phyloP scores from a whole-genome alignment of 2,797 vertebrate genomes.

The Limnodromus scolopaceus region DNA sequence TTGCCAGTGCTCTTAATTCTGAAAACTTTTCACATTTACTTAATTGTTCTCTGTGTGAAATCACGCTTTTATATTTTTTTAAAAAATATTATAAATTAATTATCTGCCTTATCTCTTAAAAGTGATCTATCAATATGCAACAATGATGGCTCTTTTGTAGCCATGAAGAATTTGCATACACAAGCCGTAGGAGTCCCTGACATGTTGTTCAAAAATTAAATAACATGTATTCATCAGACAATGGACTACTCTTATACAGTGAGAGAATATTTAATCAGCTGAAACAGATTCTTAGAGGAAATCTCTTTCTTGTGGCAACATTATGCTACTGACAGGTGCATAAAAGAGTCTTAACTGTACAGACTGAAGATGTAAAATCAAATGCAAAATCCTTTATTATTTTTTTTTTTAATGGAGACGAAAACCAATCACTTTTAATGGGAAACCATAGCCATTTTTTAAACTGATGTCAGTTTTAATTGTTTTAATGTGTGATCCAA shows the following conservation, averaged over 20 bases:
- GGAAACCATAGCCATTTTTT: neutral
- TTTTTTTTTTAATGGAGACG: neutral
- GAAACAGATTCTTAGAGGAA: conserved; percentile 33
- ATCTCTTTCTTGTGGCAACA: neutral
- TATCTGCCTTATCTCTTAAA: neutral
- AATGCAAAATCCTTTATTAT: neutral
- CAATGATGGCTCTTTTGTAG: neutral
- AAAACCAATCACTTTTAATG: neutral
- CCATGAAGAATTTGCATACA: neutral
- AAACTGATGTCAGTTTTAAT: neutral
- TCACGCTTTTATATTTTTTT: neutral
- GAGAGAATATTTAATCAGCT: conserved; percentile 37
- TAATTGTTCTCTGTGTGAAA: neutral
- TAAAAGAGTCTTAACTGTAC: neutral
- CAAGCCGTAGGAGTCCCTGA: neutral
- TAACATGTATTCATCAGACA: conserved; percentile 17
- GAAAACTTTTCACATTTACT: conserved; percentile 45
- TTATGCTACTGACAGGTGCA: neutral
- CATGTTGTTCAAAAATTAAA: conserved; percentile 41
- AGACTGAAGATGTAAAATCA: neutral
- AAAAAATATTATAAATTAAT: neutral
- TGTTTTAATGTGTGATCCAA: neutral
- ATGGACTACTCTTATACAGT: neutral
- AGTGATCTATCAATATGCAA: neutral
- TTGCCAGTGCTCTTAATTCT: conserved; percentile 1